Evolutionary conservation across 1,140 invertebrate species (phyloP).

Genomic region (Oscheius sp.): DNA sequence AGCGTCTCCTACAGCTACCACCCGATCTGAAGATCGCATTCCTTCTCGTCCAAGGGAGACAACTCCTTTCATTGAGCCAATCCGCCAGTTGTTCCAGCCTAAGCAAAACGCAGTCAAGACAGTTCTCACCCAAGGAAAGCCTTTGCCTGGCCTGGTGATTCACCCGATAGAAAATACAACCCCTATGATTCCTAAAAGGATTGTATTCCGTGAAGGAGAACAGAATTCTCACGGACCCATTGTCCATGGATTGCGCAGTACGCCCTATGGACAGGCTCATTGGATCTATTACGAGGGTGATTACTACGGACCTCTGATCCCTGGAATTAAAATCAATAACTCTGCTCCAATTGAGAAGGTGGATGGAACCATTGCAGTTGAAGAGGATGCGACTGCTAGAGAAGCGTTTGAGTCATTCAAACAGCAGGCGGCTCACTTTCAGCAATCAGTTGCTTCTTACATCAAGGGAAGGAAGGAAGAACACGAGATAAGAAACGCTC

Average conservation of each 20-base stretch:
- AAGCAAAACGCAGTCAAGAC: not conserved
- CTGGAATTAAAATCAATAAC: slow-evolving; percentile 19
- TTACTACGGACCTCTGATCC: slow-evolving; percentile 23
- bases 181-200: not conserved
- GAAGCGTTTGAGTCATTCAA: slow-evolving; percentile 24
- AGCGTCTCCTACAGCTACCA: too few species aligned
- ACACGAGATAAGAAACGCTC: not conserved
- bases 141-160: not conserved
- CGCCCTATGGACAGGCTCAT: not conserved
- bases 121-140: not conserved
- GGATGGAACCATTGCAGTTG: not conserved
- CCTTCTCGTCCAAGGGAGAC: too few species aligned
- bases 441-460: not conserved
- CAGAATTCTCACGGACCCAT: too few species aligned
- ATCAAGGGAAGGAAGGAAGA: not conserved
- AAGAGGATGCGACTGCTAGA: not conserved
- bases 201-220: not conserved
- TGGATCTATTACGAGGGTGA: slow-evolving; percentile 23
- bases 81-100: not conserved
- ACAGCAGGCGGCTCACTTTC: slow-evolving; percentile 8
- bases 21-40: too few species aligned
- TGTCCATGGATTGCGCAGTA: not conserved
- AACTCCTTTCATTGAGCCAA: too few species aligned
- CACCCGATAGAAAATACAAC: not conserved
- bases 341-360: slow-evolving; percentile 4